Evolutionary conservation across 1,140 invertebrate genomes (phyloP), one percentile per base, ranked within the genome.

Genomic region (Drosophila kepulauana): DNA sequence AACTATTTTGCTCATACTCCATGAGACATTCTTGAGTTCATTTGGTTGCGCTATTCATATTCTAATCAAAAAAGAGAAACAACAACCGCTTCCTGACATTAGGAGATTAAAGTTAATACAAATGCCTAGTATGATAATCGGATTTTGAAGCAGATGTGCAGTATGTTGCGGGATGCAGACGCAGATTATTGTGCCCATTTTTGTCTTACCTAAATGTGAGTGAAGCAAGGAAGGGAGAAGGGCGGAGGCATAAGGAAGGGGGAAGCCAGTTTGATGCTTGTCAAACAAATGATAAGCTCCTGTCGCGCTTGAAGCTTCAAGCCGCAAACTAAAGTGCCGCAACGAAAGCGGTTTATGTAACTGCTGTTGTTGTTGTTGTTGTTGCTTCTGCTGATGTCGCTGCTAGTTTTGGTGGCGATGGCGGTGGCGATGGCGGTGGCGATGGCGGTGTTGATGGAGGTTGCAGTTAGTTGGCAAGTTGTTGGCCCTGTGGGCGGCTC

Each of bases 231-330:
- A 6, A 8, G n/a, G 3, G 35, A 41, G 13, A 1, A 7, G 13
- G 1, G 16, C 1, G 20, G 13, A 25, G 3, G 3, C 20, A 25
- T 25, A 25, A 25, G 20, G 16, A 2, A 30, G 20, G 33, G 52
- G 35, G 16, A 28, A 5, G 49, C 16, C 67, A 77, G 71, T 79
- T 56, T 79, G 82, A 82, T 87, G 84, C 82, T 79, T 86, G 82
- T 88, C 79, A 82, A 86, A 88, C 82, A 86, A 86, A 86, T 88
- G 87, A 86, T 86, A 87, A 86, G 82, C 82, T 57, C 48, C 65
- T 62, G 65, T 70, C 72, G 58, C 66, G 52, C 51, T 63, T 41
- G 25, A 35, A 69, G 52, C 51, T 63, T 48, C 15, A 35, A 63
- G 58, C 38, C 58, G n/a, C 72, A 63, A 79, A 69, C 82, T 86